Base-by-base conservation (phyloP, 2,888 invertebrate species). In the Drosophila helvetica region DNA sequence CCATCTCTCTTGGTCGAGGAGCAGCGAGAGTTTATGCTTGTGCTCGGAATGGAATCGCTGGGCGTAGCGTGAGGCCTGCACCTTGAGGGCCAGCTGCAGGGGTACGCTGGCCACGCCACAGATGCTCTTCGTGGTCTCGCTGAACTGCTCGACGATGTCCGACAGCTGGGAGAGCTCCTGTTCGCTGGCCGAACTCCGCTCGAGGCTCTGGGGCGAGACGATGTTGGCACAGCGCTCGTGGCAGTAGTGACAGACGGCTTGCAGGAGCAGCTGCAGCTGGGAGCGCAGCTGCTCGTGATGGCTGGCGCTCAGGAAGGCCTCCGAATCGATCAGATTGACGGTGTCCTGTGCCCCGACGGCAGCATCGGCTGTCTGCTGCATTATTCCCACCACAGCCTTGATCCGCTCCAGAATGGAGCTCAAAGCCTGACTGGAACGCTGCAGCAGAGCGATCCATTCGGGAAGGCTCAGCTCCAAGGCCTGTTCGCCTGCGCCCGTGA, bases 1-100 rank as follows among this genome's bases (percentile, higher is more conserved):
- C 99, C 99, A 99, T 69, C 96, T 93, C 92, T 99, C 99, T 74
- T 95, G 95, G 90, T 98, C 98, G 50, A 99, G 93, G 43, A 98
- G 94, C 71, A 96, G 92, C 47, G 96, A 96, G 59, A 99, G 93
- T 92, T 98, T 98, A 57, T 94, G 95, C 92, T 97, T 96, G 51
- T 97, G 94, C 88, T 98, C 97, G 46, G 95, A 94, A 92, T 99
- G 99, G 91, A 99, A 97, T 87, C 96, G 95, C 89, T 96, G 96
- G 57, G 98, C 96, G 92, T 98, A 98, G 89, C 96, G 96, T 90
- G 96, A 96, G 0, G 98, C 97, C 94, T 98, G 96, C 71, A 95
- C 95, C 92, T 97, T 96, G 70, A 98, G 94, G 58, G 97, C 96
- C 57, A 89, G 94, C 88, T 96, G 94, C 79, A 98, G 93, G 52